phyloP scores from a whole-genome alignment of 2,888 invertebrate genomes.

The Ischnus inquisitorius region DNA sequence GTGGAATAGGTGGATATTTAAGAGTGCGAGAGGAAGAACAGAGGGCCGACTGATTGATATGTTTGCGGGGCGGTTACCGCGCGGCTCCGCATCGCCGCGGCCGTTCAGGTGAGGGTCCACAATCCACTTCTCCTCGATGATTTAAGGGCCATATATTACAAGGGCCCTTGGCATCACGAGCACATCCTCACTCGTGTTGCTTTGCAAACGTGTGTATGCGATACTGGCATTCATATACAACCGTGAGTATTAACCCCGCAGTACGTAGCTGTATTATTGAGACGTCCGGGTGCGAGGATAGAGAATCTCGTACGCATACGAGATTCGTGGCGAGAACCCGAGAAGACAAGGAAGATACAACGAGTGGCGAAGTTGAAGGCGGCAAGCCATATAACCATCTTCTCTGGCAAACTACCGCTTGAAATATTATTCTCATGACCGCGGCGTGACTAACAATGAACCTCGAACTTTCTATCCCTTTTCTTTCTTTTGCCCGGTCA shows the following conservation, averaged over 20 bases:
- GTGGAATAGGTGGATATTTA: slow-evolving; percentile 78
- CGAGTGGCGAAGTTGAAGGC: slow-evolving; percentile 73
- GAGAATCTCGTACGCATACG: slow-evolving; percentile 58
- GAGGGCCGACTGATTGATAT: slow-evolving; percentile 82
- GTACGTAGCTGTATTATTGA: slow-evolving; percentile 80
- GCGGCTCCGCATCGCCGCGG: slow-evolving; percentile 63
- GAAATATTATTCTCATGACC: slow-evolving; percentile 77
- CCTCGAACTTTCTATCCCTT: slow-evolving; percentile 64
- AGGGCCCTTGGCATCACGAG: slow-evolving; percentile 80
- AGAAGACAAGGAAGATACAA: slow-evolving; percentile 1
- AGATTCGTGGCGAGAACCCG: background rate
- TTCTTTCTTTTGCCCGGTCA: slow-evolving; percentile 35
- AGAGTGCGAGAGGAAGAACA: slow-evolving; percentile 64
- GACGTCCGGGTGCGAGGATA: slow-evolving; percentile 75
- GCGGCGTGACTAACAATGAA: slow-evolving; percentile 73
- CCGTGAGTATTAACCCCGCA: slow-evolving; percentile 73
- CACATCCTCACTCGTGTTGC: slow-evolving; percentile 61
- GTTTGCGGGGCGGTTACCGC: slow-evolving; percentile 83
- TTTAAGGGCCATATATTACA: slow-evolving; percentile 85
- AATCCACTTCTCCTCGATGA: slow-evolving; percentile 82
- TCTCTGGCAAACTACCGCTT: slow-evolving; percentile 75
- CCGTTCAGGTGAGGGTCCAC: slow-evolving; percentile 80
- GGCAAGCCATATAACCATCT: slow-evolving; percentile 66
- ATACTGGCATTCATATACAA: slow-evolving; percentile 27
- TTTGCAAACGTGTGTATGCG: slow-evolving; percentile 35